Conservation (phyloP, 1,140 invertebrate species). For the Matsumurasca onukii region DNA sequence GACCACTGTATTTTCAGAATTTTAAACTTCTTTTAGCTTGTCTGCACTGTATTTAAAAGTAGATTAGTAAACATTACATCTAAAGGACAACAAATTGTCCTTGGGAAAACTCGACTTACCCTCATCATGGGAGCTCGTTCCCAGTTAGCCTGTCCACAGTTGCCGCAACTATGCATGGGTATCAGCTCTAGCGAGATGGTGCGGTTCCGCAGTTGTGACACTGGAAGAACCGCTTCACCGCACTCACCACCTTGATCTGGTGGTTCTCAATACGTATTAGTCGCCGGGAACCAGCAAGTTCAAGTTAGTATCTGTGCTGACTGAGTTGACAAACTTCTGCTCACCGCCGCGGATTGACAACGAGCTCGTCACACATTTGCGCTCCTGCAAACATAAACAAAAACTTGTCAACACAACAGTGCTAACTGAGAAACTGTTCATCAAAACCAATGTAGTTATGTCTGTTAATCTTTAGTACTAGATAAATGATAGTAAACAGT, state of each 20-base stretch:
- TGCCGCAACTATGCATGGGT: slow-evolving; percentile 73
- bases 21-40: too few relatives aligned
- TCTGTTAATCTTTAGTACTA: too few relatives aligned
- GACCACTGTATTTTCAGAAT: too few relatives aligned
- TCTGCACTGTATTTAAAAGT: too few relatives aligned
- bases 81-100: too few relatives aligned
- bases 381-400: neutral
- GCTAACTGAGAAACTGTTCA: too few relatives aligned
- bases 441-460: too few relatives aligned
- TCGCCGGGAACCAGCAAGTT: neutral
- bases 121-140: slow-evolving; percentile 73
- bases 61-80: too few relatives aligned
- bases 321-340: neutral
- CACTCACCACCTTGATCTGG: slow-evolving; percentile 71
- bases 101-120: too few relatives aligned
- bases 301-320: neutral
- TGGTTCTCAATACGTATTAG: too few relatives aligned
- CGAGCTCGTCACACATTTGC: neutral
- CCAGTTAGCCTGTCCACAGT: slow-evolving; percentile 74
- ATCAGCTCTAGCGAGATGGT: slow-evolving; percentile 75
- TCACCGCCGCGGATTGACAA: neutral
- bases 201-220: slow-evolving; percentile 84
- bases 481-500: too few relatives aligned
- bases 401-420: too few relatives aligned
- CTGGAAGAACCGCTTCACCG: slow-evolving; percentile 87